Base-by-base conservation (phyloP, 2,113 vertebrate genomes). In the Clinocottus analis region DNA sequence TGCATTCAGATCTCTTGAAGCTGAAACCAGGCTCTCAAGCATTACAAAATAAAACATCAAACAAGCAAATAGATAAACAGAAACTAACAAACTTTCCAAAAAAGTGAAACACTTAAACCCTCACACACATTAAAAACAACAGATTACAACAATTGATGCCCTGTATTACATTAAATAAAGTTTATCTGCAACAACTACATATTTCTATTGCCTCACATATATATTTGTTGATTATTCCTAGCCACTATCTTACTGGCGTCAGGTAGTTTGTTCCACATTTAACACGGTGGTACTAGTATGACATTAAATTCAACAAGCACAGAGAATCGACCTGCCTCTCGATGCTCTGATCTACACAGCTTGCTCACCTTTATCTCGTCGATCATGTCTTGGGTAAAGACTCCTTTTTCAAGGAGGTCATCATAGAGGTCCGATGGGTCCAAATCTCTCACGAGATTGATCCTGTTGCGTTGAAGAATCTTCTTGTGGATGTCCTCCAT, bases 371-470 rank as follows among this genome's bases (percentile, higher is more conserved):
- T 92, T 79, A 99, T 95, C 85, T 97, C 96, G 79, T 99, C 97
- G 35, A 99, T 90, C 97, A 98, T 98, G 85, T 96, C 90, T 0
- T 90, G 88, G 10, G 93, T 96, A 88, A 99, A 98, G 55, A 99
- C 79, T 5, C 93, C 94, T 0, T 91, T 94, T 53, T 79, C 88
- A 53, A 96, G 59, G 58, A 99, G 94, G 25, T 75, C 89, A 7
- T 95, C 96, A 82, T 94, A 99, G 4, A 99, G 90, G 1, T 74
- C 53, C 0, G 76, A 87, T 67, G 96, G 94, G 19, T 95, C 85
- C 90, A 99, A 80, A 2, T 86, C 85, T 21, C 0, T 19, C 51
- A 99, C 97, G 27, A 99, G 91, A 58, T 69, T 85, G 19, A 64
- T 3, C 77, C 98, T 92, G 35, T 88, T 92, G 2, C 89, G 88